Evolutionary conservation across 2,113 vertebrate species (phyloP).

Genomic region (Shinisaurus crocodilurus): DNA sequence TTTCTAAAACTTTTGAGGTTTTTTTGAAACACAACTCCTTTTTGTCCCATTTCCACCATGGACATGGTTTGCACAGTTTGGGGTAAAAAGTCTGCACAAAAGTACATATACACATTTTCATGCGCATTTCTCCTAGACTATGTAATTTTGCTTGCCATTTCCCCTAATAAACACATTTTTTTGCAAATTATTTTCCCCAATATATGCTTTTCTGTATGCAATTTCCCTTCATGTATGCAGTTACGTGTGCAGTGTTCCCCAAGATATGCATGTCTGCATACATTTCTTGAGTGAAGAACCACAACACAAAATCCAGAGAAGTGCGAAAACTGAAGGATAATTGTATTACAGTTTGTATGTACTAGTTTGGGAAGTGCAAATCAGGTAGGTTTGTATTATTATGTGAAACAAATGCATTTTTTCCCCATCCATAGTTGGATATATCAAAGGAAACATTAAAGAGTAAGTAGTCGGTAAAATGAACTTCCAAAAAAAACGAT

Average conservation of each 20-base stretch:
- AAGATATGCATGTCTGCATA: not conserved
- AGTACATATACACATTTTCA: not conserved
- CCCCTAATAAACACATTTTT: no score
- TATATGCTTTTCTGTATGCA: not conserved
- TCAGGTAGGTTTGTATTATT: no score
- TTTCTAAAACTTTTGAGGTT: not conserved
- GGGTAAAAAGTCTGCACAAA: not conserved
- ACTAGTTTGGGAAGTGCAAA: no score
- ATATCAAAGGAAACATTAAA: not conserved
- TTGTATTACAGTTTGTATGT: not conserved
- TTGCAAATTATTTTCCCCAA: no score
- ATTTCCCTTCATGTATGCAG: not conserved
- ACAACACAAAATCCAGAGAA: not conserved
- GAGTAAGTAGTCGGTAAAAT: not conserved
- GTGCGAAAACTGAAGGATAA: not conserved
- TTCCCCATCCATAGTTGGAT: not conserved
- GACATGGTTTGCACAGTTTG: not conserved
- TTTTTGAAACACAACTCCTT: not conserved
- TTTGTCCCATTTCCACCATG: not conserved
- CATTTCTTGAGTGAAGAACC: not conserved
- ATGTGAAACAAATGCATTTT: no score
- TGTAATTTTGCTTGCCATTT: not conserved
- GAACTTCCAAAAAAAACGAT: not conserved
- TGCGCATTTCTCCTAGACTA: no score
- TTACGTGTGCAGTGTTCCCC: not conserved